Conservation (phyloP, 1,140 invertebrate genomes). For the Eumaeus atala region DNA sequence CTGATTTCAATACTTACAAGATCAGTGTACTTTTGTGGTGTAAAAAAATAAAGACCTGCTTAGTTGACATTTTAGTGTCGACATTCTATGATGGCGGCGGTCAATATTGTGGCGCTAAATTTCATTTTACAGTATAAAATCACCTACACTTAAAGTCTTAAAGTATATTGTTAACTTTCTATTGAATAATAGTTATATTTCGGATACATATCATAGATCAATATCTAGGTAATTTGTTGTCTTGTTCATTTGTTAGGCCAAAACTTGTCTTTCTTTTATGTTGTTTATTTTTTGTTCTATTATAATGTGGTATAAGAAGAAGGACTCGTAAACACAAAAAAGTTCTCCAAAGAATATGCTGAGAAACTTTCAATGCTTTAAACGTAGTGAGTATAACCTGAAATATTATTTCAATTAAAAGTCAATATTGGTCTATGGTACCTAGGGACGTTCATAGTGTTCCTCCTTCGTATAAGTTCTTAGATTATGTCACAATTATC, state of each 20-base stretch:
- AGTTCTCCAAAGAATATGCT: too few species aligned
- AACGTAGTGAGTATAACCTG: too few species aligned
- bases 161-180: not conserved
- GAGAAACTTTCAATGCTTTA: too few species aligned
- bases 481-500: too few species aligned
- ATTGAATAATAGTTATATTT: not conserved
- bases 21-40: not conserved
- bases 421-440: too few species aligned
- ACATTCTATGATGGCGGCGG: not conserved
- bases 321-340: too few species aligned
- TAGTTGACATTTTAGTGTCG: not conserved
- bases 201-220: slow-evolving; percentile 1
- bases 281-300: too few species aligned
- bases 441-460: too few species aligned
- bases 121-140: not conserved
- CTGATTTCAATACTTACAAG: slow-evolving; percentile 8
- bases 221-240: not conserved
- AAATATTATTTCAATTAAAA: too few species aligned
- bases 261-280: not conserved
- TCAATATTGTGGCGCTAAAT: not conserved
- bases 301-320: too few species aligned
- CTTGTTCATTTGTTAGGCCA: not conserved
- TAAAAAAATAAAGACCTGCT: not conserved
- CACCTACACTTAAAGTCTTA: too few species aligned
- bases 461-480: too few species aligned